Percentiles rank a stretch among this genome's conserved stretches.
These are phyloP conservation scores for Invenusta paracnida DNA, from an alignment of 2,888 invertebrate species.

Conservation along the genomic window DNA sequence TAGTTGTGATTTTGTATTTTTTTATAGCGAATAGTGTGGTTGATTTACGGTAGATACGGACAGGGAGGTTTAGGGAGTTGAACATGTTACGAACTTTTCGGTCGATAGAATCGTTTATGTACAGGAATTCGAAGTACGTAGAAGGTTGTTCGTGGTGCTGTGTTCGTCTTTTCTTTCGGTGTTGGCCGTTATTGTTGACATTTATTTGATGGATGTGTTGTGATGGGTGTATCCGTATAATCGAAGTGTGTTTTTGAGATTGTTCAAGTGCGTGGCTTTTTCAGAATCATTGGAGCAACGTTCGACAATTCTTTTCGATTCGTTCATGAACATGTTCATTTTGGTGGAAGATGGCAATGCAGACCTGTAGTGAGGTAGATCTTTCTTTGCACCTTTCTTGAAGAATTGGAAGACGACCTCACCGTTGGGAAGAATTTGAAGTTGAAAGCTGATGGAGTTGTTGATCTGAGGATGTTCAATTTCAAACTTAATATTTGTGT, in stretches of 20 bases:
- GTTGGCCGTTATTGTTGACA: conserved; percentile 3
- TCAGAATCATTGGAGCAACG: conserved; percentile 10
- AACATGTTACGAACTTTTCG: neutral
- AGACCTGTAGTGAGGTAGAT: neutral
- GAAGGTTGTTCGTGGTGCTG: neutral
- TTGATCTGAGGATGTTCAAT: conserved; percentile 7
- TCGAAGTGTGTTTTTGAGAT: conserved; percentile 26
- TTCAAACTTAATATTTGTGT: conserved; percentile 16
- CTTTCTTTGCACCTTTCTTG: conserved; percentile 6
- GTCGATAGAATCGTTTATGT: conserved; percentile 10
- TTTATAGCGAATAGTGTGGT: neutral
- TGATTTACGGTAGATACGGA: neutral
- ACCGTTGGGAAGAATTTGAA: neutral
- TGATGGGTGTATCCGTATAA: conserved; percentile 12
- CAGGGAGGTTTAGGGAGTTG: neutral
- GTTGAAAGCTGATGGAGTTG: conserved; percentile 9
- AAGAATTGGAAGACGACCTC: conserved; percentile 6
- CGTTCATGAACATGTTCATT: conserved; percentile 18
- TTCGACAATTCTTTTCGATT: conserved; percentile 23
- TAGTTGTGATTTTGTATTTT: neutral
- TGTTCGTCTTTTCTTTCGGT: conserved; percentile 23
- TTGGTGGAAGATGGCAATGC: conserved; percentile 10
- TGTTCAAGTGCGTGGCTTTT: conserved; percentile 25
- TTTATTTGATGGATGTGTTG: conserved; percentile 12
- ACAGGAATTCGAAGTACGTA: conserved; percentile 6